A percentile compares a stretch with the other conserved stretches of the same genome.
Conservation (phyloP, 2,797 vertebrate genomes). For the Picus viridis region DNA sequence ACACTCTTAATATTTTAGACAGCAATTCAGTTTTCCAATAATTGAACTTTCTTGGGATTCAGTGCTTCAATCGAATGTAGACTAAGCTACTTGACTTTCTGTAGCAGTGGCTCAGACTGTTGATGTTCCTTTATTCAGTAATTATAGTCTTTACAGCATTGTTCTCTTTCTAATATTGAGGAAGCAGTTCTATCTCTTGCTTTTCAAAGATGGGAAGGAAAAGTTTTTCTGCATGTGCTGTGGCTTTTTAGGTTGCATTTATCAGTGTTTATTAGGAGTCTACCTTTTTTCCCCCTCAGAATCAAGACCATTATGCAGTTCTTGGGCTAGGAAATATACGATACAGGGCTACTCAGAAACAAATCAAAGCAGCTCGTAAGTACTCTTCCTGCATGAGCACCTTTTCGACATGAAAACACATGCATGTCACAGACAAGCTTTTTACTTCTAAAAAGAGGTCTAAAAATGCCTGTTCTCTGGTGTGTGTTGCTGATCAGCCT, state of each 20-base stretch:
- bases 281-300: constrained; percentile 78
- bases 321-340: constrained; percentile 90
- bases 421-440: background rate
- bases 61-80: background rate
- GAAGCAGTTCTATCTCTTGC: background rate
- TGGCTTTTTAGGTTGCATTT: background rate
- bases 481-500: background rate
- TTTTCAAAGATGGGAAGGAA: background rate
- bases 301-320: constrained; percentile 98
- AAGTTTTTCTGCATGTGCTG: background rate
- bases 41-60: background rate
- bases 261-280: background rate
- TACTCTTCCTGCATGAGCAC: constrained; percentile 41
- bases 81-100: background rate
- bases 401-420: background rate
- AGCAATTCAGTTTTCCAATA: background rate
- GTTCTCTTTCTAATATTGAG: background rate
- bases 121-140: background rate
- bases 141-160: background rate
- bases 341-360: constrained; percentile 96
- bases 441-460: background rate
- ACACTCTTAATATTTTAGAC: background rate
- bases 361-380: constrained; percentile 99
- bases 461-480: background rate
- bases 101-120: background rate